phyloP scores from a whole-genome alignment of 2,888 invertebrate species.

The Macropis europaea region DNA sequence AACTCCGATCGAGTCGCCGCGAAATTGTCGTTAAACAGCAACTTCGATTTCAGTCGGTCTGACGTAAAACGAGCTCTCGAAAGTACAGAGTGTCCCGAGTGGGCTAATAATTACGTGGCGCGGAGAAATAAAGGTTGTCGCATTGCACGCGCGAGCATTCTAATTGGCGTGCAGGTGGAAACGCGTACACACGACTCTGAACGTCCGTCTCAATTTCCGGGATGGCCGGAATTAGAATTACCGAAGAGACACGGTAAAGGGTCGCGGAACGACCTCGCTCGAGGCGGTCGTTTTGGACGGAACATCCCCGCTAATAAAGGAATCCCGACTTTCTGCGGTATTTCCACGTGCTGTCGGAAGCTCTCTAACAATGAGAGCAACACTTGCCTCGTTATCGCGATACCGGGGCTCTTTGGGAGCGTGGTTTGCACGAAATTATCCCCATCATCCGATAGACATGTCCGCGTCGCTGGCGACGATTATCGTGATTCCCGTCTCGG shows the following conservation, averaged over 20 bases:
- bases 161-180: slow-evolving; percentile 41
- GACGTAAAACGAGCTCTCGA: slow-evolving; percentile 15
- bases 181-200: not conserved
- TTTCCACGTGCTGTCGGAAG: not conserved
- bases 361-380: not conserved
- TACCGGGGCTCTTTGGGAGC: not conserved
- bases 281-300: no score
- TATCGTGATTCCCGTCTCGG: not conserved
- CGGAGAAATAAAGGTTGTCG: slow-evolving; percentile 40
- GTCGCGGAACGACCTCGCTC: not conserved
- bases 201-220: slow-evolving; percentile 16
- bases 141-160: slow-evolving; percentile 34
- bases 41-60: slow-evolving; percentile 14
- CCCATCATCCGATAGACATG: not conserved
- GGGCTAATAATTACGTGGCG: slow-evolving; percentile 35
- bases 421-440: not conserved
- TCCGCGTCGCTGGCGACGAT: slow-evolving; percentile 1
- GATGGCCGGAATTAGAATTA: slow-evolving; percentile 23
- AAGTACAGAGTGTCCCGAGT: no score
- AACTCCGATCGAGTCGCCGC: slow-evolving; percentile 8
- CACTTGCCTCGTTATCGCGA: not conserved
- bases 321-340: not conserved
- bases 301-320: slow-evolving; percentile 11
- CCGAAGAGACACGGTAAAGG: not conserved
- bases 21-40: slow-evolving; percentile 31